Evolutionary conservation across 2,797 vertebrate genomes (phyloP), one percentile per base, ranked within the genome.

Genomic region (Rhabdophis nuchalis): DNA sequence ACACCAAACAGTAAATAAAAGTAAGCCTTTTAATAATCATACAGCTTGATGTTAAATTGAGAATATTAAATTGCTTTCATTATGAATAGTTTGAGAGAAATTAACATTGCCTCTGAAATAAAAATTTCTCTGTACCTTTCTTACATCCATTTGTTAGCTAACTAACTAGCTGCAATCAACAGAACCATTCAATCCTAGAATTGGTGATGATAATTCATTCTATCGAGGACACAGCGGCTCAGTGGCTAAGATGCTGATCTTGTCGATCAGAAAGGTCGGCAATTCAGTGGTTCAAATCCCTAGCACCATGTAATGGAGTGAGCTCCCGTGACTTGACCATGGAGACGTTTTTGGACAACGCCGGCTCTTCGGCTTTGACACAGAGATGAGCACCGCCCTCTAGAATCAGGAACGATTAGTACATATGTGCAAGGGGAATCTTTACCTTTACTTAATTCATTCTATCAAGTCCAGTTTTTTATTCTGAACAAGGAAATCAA

Each of bases 161-260:
- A 91, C 91, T 91, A 36, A 3, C 94, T 93, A 91, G 88, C 68
- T 92, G 60, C 93, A 95, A 88, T 95, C 94, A 88, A 29, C 20
- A 12, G 72, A 46, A 46, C 36, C 20, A 82, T 23, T 11, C 18
- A 41, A 10, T 82, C 36, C 20, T 82, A 82, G 72, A 82, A 82
- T 82, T 82, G 20, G 10, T 82, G 72, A 25, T 36, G 32, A 72
- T 32, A 72, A 46, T 82, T 46, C 20, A 82, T 20, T 36, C 36
- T 41, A 23, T 77, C 36, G 46, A 5, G 46, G 46, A 46, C 3
- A 46, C 46, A 46, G 46, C 6, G 46, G 46, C 46, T 46, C 4
- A 46, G 46, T 46, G 4, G 46, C 46, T 46, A 46, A 46, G 46
- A 46, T 46, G 46, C 46, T 46, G 46, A 46, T 4, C 46, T 46